Evolutionary conservation across 1,140 invertebrate genomes (phyloP).

Genomic region (Saccostrea cuccullata): DNA sequence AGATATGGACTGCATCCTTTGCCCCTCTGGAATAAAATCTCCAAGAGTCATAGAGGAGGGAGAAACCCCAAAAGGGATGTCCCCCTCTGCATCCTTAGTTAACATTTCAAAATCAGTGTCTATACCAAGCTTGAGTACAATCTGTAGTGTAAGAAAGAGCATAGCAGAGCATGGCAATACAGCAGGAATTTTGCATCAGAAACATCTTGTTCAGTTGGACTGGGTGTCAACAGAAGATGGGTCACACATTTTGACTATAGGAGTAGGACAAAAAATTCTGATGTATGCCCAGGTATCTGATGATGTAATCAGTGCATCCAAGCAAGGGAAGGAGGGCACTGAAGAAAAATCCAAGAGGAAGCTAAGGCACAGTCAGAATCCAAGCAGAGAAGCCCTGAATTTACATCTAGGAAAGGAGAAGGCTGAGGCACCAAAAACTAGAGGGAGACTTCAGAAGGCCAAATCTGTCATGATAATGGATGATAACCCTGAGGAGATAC

Average conservation of each 20-base stretch:
- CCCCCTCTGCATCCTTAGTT: conserved; percentile 60
- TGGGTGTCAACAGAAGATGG: conserved; percentile 99
- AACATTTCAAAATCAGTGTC: conserved; percentile 84
- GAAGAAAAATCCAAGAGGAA: conserved; percentile 20
- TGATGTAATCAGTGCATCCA: conserved; percentile 75
- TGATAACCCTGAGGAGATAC: conserved; percentile 75
- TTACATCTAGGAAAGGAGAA: conserved; percentile 8
- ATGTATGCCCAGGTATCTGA: conserved; percentile 79
- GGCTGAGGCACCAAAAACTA: conserved; percentile 10
- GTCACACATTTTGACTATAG: conserved; percentile 97
- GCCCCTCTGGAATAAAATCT: conserved; percentile 44
- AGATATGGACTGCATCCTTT: conserved; percentile 69
- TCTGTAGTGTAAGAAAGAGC: conserved; percentile 91
- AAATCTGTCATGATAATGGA: conserved; percentile 74
- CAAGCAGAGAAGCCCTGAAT: conserved; percentile 34
- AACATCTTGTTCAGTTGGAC: conserved; percentile 91
- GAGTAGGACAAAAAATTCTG: conserved; percentile 91
- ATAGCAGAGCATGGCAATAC: conserved; percentile 89
- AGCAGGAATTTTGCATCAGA: conserved; percentile 72
- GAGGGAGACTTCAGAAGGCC: conserved; percentile 73
- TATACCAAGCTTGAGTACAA: conserved; percentile 94
- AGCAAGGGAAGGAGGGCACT: conserved; percentile 51
- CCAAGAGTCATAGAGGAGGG: conserved; percentile 51
- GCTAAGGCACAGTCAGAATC: conserved; percentile 17
- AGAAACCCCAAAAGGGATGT: conserved; percentile 40